Percentiles rank a stretch among this genome's conserved stretches.
Evolutionary conservation across 2,888 invertebrate genomes (phyloP).

Genomic region (Cartodere bifasciata): DNA sequence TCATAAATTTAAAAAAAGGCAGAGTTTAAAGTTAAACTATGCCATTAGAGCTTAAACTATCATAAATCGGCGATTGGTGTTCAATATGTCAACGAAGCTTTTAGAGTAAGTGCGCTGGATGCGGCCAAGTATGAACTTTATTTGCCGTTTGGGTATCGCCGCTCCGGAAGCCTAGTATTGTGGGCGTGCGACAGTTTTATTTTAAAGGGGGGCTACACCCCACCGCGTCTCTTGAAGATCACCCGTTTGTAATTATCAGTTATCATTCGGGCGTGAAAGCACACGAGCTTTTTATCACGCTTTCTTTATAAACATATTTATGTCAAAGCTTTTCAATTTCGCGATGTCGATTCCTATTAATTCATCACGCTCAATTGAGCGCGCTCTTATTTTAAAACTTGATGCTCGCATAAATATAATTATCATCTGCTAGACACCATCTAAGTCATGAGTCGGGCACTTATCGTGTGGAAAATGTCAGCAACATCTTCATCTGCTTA

Average conservation of each 20-base stretch:
- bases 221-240: constrained; percentile 33
- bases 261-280: constrained; percentile 33
- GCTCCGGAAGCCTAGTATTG: constrained; percentile 27
- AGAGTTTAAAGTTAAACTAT: constrained; percentile 27
- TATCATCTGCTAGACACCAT: too few species aligned
- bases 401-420: too few species aligned
- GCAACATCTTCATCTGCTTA: too few species aligned
- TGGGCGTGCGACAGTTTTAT: constrained; percentile 35
- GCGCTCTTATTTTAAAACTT: too few species aligned
- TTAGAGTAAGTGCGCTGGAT: constrained; percentile 32
- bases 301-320: constrained; percentile 35
- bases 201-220: constrained; percentile 28
- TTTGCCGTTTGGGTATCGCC: constrained; percentile 30
- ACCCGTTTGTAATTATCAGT: constrained; percentile 38
- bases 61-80: constrained; percentile 34
- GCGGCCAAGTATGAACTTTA: constrained; percentile 33
- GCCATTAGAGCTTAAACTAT: constrained; percentile 32
- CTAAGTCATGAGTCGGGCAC: too few species aligned
- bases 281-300: constrained; percentile 33
- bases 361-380: constrained; percentile 24
- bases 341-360: constrained; percentile 30
- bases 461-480: too few species aligned
- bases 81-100: constrained; percentile 27
- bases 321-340: constrained; percentile 33
- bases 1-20: constrained; percentile 28